Base-by-base conservation (phyloP, 1,140 invertebrate genomes). In the Nasonia giraulti region DNA sequence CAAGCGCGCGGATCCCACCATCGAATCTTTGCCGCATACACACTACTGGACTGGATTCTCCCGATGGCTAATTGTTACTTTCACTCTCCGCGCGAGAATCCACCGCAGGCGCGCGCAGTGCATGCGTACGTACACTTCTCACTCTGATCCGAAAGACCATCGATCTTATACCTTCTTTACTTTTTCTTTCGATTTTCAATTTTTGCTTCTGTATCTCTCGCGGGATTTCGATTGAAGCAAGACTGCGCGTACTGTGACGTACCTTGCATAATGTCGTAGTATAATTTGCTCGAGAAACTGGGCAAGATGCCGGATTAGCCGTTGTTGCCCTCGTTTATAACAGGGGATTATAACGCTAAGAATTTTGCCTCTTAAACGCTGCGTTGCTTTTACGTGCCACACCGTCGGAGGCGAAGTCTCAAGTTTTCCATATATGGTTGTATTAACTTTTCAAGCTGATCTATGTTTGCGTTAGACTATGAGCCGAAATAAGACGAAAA, bases 61-160 rank as follows among this genome's bases (percentile, higher is more conserved):
- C 83, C 89, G 12, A 73, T 20, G 87, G 80, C 86, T 89, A 89
- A 92, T 90, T 90, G 87, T 90, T 83, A 90, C 92, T 92, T 92
- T 92, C 92, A 92, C 92, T 91, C 82, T 74, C 27, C 31, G 37
- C 74, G 20, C 62, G 83, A 50, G 74, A 68, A 71, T 85, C 8
- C 62, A 20, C 71, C n/a, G 27, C 33, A 27, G 47, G 73, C 55
- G 27, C 73, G 68, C 80, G 27, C 37, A 8, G 23, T 47, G 27
- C 27, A 14, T 44, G 11, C 75, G n/a, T 37, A 3, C 17, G 20
- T 17, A 20, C 20, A 62, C 55, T 62, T 23, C 1, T 11, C 17
- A 17, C 17, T 62, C 6, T 20, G 17, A 20, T 27, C 1, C 27
- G 33, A 37, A 0, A 3, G 20, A 62, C 55, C 6, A 17, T 62